Evolutionary conservation across 2,797 vertebrate species (phyloP), one percentile per base, ranked within the genome.

Genomic region (Pogoniulus pusillus): DNA sequence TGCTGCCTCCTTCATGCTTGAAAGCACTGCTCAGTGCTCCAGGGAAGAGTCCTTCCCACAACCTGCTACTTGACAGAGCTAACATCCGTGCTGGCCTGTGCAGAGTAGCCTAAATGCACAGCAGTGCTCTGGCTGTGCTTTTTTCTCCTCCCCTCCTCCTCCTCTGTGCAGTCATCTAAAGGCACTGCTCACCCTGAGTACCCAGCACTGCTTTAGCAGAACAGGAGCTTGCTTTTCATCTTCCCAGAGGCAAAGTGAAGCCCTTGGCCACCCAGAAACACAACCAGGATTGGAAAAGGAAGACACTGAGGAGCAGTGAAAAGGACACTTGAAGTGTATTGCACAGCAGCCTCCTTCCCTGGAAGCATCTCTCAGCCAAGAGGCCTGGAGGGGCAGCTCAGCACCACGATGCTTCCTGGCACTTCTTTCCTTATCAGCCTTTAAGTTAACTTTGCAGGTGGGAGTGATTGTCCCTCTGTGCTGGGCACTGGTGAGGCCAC

Each of bases 401-500:
- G 71, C 8, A 35, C 53, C n/a, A 20, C 0, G 0, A 3, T 2
- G 1, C 17, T 78, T 81, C 51, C 34, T 65, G 24, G 17, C n/a
- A 83, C 8, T 65, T 72, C 24, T 4, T 83, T 87, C 77, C 34
- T 6, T 39, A 69, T 55, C 51, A 62, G 16, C 55, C 47, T 83
- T 77, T 80, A 62, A 82, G 26, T 51, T 87, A 55, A 68, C 30
- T 77, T 73, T 14, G 45, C n/a, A 94, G 77, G 35, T 24, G 68
- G 30, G 71, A 74, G 45, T 22, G 45, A 45, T 12, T 12, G 20
- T 23, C 22, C 22, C 20, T 11, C 45, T 47, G 45, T 47, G 17
- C 20, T 47, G 45, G 43, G 45, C 45, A 23, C 45, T 47, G 20
- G 20, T 22, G 45, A 23, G 10, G 20, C 22, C 20, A 17, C n/a